phyloP scores from a whole-genome alignment of 1,140 invertebrate species.

The Vanessa atalanta region DNA sequence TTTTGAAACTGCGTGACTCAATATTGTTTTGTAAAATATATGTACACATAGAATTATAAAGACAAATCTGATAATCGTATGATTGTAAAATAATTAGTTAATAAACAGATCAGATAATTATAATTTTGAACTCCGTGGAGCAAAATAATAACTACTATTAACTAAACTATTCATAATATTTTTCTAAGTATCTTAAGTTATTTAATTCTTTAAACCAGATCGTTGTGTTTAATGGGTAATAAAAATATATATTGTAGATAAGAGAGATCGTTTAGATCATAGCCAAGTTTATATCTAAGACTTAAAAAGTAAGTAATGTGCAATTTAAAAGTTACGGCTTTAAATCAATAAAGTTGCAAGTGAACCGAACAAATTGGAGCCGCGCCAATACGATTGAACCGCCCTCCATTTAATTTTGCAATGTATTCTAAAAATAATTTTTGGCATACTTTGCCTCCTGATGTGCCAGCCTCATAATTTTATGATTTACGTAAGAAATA shows the following conservation, averaged over 20 bases:
- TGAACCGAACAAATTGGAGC: slow-evolving; percentile 20
- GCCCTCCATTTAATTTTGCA: slow-evolving; percentile 23
- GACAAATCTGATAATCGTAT: no score
- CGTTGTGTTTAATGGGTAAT: neutral
- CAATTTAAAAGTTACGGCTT: slow-evolving; percentile 23
- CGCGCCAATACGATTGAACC: slow-evolving; percentile 20
- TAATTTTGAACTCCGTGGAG: no score
- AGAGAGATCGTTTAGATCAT: no score
- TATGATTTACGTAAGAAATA: slow-evolving; percentile 13
- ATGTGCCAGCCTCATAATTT: neutral
- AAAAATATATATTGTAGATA: no score
- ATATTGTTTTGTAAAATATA: no score
- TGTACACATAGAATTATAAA: no score
- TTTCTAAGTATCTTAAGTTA: no score
- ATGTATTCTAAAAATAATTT: slow-evolving; percentile 27
- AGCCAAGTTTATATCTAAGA: neutral
- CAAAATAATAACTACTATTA: no score
- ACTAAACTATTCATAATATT: no score
- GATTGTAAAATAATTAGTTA: no score
- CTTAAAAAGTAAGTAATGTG: slow-evolving; percentile 6
- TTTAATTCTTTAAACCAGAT: neutral
- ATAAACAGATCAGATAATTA: no score
- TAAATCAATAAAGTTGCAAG: slow-evolving; percentile 33
- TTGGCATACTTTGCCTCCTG: neutral
- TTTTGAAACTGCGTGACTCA: no score